phyloP scores from a whole-genome alignment of 2,113 vertebrate genomes.

The Triplophysa dalaica region DNA sequence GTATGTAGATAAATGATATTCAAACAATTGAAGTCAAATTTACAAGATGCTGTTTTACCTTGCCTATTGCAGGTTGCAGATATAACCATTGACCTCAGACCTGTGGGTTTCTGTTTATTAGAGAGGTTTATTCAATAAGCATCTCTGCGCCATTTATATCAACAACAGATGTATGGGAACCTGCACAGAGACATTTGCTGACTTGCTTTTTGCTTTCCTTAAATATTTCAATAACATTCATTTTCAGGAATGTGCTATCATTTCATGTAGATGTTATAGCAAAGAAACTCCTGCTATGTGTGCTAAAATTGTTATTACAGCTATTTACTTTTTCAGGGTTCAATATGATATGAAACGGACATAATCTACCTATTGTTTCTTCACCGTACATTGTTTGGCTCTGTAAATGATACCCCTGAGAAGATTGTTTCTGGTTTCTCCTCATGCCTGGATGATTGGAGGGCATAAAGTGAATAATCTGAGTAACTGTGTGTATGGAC shows the following conservation, averaged over 20 bases:
- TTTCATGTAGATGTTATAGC: too few relatives aligned
- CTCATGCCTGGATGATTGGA: conserved; percentile 54
- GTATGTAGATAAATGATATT: too few relatives aligned
- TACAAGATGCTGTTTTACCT: neutral
- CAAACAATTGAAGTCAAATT: neutral
- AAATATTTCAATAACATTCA: too few relatives aligned
- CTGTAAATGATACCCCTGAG: conserved; percentile 72
- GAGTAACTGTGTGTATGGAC: conserved; percentile 49
- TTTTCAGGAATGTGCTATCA: too few relatives aligned
- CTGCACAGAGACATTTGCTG: neutral
- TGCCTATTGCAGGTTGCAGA: neutral
- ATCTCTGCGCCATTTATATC: neutral
- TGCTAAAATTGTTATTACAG: too few relatives aligned
- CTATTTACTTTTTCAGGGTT: too few relatives aligned
- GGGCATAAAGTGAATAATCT: conserved; percentile 56
- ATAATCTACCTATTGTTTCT: conserved; percentile 53
- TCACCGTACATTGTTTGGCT: conserved; percentile 44
- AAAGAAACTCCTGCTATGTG: too few relatives aligned
- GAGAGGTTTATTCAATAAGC: neutral
- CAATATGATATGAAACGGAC: too few relatives aligned
- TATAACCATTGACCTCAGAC: neutral
- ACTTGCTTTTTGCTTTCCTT: neutral
- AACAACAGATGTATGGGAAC: too few relatives aligned
- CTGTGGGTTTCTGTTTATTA: neutral
- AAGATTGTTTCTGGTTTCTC: conserved; percentile 57